Base-by-base conservation (phyloP, 2,888 invertebrate species). In the Dendrolimus houi region DNA sequence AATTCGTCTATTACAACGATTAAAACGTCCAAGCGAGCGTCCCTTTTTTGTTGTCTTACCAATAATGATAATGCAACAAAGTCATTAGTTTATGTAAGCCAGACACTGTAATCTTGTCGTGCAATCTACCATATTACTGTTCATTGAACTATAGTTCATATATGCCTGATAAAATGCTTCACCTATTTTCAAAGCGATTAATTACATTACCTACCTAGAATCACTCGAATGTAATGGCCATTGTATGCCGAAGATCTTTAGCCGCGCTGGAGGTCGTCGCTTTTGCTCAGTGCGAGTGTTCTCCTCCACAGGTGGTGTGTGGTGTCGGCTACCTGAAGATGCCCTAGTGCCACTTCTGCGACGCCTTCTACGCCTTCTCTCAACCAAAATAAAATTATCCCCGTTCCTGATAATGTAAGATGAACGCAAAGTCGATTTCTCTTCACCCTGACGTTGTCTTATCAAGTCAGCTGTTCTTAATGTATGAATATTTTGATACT, bases 181-280 rank as follows among this genome's bases (percentile, higher is more conserved):
- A 65, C 58, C 58, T 64, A 64, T 64, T 64, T 59, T n/a, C 62
- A 41, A 61, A 62, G 65, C 62, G 62, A 64, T 54, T 62, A 64
- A 29, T 29, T 29, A 29, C 6, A 3, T 29, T 58, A 59, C 71
- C 75, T 74, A 87, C 91, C 91, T 87, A 53, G 89, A 84, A 68
- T 91, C 91, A 70, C 87, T 86, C 59, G 91, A 89, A 72, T 91
- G 91, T 71, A 91, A 72, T 12, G 91, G 91, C 91, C 91, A 91
- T 78, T 91, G 91, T 65, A 91, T 91, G 9, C 91, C 91, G 63
- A 91, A 91, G 64, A 91, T 80, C 72, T 91, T 90, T 66, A 91
- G 67, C 40, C 89, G 80, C 42, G 90, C 80, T n/a, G 91, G 91
- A 53, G 91, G 91, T 14, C 89, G 79, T 1, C 90, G 83, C 65